Evolutionary conservation across 2,113 vertebrate genomes (phyloP).

Genomic region (Caranx melampygus): DNA sequence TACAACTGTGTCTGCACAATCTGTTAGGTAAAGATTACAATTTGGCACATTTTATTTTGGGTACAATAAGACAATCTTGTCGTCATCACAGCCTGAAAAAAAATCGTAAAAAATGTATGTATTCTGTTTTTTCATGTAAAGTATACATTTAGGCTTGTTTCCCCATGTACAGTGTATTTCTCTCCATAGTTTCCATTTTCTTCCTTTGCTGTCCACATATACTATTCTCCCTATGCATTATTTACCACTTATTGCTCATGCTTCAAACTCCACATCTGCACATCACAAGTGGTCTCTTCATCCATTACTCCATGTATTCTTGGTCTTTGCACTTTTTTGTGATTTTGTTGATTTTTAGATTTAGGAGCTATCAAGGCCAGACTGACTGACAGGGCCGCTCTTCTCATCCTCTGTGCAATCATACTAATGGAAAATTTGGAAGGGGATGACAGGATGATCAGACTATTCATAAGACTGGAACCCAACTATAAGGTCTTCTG

Average conservation of each 20-base stretch:
- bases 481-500: too few species aligned
- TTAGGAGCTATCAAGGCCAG: conserved; percentile 21
- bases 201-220: conserved; percentile 21
- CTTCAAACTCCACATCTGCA: conserved; percentile 28
- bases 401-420: too few species aligned
- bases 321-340: neutral
- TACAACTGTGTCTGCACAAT: too few species aligned
- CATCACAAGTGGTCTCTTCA: conserved; percentile 38
- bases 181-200: conserved; percentile 13
- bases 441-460: too few species aligned
- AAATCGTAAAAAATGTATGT: neutral
- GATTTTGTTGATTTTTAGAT: conserved; percentile 30
- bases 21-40: too few species aligned
- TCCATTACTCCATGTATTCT: conserved; percentile 29
- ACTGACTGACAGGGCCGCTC: neutral
- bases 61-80: neutral
- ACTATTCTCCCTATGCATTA: conserved; percentile 54
- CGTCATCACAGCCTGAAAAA: neutral
- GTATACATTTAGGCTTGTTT: neutral
- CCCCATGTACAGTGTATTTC: neutral
- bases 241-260: conserved; percentile 49
- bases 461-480: too few species aligned
- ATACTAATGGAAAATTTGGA: too few species aligned
- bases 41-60: too few species aligned
- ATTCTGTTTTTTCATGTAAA: neutral